These are phyloP conservation scores for Onychostruthus taczanowskii DNA, from an alignment of 2,113 vertebrate genomes.

Conservation along the genomic window DNA sequence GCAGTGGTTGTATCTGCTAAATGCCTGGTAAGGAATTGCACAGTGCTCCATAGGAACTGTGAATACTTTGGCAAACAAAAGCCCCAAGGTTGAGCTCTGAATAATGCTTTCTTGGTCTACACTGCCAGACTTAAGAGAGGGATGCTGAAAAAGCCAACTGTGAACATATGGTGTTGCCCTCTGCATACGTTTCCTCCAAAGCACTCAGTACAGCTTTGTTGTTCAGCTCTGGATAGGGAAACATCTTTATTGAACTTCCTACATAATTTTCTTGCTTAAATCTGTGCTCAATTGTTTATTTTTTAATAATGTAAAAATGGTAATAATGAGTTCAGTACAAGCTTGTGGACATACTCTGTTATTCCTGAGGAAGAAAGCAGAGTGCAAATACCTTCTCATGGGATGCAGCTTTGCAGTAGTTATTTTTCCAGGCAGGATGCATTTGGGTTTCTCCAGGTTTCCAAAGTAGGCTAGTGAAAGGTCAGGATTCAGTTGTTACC, in stretches of 20 bases:
- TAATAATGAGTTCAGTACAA: not conserved
- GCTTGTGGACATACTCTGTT: not conserved
- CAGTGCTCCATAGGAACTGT: not conserved
- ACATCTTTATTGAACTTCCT: not conserved
- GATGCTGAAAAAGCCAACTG: not conserved
- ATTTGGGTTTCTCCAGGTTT: not conserved
- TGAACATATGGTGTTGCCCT: not conserved
- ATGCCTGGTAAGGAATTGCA: not conserved
- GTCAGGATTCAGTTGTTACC: not conserved
- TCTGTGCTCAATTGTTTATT: not conserved
- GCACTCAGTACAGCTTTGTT: accelerated
- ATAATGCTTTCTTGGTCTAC: not conserved
- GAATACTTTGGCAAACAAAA: not conserved
- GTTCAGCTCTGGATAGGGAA: not conserved
- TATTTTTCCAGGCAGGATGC: not conserved
- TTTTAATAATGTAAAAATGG: not conserved
- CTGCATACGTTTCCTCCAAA: not conserved
- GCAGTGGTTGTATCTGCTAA: accelerated
- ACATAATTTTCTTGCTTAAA: not conserved
- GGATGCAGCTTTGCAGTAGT: not conserved
- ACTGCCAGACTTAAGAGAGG: not conserved
- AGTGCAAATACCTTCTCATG: not conserved
- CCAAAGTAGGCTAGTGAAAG: not conserved
- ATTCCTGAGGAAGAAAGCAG: not conserved
- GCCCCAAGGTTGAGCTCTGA: not conserved